Percentiles rank a stretch among this genome's conserved stretches.
phyloP scores from a whole-genome alignment of 2,888 invertebrate genomes.

The Cepaea hortensis region DNA sequence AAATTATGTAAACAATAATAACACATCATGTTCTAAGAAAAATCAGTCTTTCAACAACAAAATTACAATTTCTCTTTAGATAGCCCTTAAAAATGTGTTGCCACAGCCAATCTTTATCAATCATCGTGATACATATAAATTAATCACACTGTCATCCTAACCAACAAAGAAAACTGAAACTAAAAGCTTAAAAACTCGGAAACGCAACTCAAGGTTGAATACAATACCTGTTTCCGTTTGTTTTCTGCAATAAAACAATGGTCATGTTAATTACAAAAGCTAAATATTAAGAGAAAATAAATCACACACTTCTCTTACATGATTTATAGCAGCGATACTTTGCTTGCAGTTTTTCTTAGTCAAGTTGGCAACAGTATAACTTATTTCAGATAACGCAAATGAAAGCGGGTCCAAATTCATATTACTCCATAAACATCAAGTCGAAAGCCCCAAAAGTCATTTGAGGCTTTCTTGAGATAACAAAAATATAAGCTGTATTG shows the following conservation, averaged over 20 bases:
- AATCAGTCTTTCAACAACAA: too few species aligned
- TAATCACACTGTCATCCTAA: too few species aligned
- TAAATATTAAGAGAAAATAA: background rate
- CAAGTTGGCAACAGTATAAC: conserved; percentile 95
- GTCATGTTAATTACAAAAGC: background rate
- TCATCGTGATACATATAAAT: too few species aligned
- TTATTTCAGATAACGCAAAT: conserved; percentile 98
- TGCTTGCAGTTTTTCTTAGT: conserved; percentile 96
- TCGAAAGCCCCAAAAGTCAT: conserved; percentile 91
- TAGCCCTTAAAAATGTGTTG: too few species aligned
- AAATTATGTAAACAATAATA: too few species aligned
- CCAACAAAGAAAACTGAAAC: too few species aligned
- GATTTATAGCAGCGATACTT: conserved; percentile 90
- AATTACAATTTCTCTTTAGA: too few species aligned
- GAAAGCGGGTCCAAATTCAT: conserved; percentile 93
- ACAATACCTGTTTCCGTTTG: too few species aligned
- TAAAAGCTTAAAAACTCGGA: too few species aligned
- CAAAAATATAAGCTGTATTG: conserved; percentile 56
- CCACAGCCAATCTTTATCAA: too few species aligned
- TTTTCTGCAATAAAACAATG: background rate
- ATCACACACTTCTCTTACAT: conserved; percentile 82
- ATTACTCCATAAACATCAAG: conserved; percentile 81
- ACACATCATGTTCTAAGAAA: too few species aligned
- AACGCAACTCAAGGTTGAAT: too few species aligned
- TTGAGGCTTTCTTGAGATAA: conserved; percentile 70